Percentiles rank a stretch among this genome's conserved stretches.
phyloP scores from a whole-genome alignment of 2,888 invertebrate species.

The Druceiella hillmani region DNA sequence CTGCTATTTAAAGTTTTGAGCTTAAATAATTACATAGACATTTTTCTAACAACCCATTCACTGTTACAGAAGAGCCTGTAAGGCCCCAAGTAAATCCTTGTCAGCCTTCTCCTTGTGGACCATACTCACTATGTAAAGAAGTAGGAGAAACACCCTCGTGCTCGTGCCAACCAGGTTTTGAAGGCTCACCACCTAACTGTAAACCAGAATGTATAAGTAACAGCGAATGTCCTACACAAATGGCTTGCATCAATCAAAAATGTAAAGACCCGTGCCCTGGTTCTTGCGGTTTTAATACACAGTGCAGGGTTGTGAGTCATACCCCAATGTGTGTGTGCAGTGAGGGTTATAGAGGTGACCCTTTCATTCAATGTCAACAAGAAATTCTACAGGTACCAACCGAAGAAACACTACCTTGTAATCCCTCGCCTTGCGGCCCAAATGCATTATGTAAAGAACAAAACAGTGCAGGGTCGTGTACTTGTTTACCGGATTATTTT shows the following conservation, averaged over 20 bases:
- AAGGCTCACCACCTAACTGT: slow-evolving; percentile 60
- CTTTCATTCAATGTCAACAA: slow-evolving; percentile 48
- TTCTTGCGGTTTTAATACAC: slow-evolving; percentile 63
- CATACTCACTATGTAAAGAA: slow-evolving; percentile 57
- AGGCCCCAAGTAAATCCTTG: slow-evolving; percentile 53
- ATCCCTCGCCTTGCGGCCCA: slow-evolving; percentile 58
- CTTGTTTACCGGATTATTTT: slow-evolving; percentile 63
- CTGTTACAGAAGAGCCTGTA: slow-evolving; percentile 35
- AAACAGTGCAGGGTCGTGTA: slow-evolving; percentile 59
- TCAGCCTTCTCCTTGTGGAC: slow-evolving; percentile 62
- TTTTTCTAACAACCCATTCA: not conserved
- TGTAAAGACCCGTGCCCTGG: slow-evolving; percentile 67
- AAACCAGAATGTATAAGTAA: slow-evolving; percentile 64
- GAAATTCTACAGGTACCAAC: too few relatives aligned
- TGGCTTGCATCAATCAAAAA: slow-evolving; percentile 63
- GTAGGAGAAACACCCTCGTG: slow-evolving; percentile 60
- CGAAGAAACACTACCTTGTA: too few relatives aligned
- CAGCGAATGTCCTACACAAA: slow-evolving; percentile 58
- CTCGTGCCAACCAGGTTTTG: slow-evolving; percentile 57
- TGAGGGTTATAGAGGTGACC: slow-evolving; percentile 61
- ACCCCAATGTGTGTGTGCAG: slow-evolving; percentile 61
- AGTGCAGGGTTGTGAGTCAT: slow-evolving; percentile 70
- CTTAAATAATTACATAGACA: not conserved
- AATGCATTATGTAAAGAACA: slow-evolving; percentile 59
- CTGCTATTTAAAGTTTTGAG: slow-evolving; percentile 4